Evolutionary conservation across 2,888 invertebrate genomes (phyloP).

Genomic region (Prosopocoilus inquinatus): DNA sequence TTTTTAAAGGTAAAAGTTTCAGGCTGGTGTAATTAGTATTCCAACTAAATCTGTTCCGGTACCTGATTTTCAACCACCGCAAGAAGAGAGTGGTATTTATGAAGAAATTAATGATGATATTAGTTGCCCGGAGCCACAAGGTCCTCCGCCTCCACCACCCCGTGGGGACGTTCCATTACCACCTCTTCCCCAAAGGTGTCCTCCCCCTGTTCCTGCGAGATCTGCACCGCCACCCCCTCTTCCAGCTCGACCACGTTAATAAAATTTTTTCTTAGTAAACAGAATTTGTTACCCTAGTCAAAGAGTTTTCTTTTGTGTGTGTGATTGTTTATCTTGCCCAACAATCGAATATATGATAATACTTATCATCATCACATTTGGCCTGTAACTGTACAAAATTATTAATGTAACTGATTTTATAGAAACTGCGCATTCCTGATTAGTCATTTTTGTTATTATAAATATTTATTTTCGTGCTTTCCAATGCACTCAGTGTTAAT

Average conservation of each 20-base stretch:
- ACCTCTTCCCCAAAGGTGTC: slow-evolving; percentile 56
- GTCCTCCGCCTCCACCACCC: slow-evolving; percentile 61
- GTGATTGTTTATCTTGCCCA: too few relatives aligned
- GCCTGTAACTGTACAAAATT: too few relatives aligned
- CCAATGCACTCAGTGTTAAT: too few relatives aligned
- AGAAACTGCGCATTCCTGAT: too few relatives aligned
- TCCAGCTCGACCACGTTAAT: slow-evolving; percentile 59
- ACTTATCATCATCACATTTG: too few relatives aligned
- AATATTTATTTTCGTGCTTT: too few relatives aligned
- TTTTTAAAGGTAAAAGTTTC: slow-evolving; percentile 6
- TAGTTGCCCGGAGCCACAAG: slow-evolving; percentile 56
- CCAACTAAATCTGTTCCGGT: slow-evolving; percentile 3
- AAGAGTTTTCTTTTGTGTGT: background rate
- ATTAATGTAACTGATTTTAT: too few relatives aligned
- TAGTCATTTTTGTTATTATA: too few relatives aligned
- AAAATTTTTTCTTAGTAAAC: background rate
- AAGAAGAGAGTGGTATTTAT: slow-evolving; percentile 53
- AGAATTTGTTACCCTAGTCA: background rate
- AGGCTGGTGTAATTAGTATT: slow-evolving; percentile 58
- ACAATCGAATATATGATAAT: too few relatives aligned
- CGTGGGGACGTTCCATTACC: slow-evolving; percentile 57
- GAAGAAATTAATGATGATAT: slow-evolving; percentile 57
- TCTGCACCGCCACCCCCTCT: slow-evolving; percentile 64
- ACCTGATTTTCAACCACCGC: slow-evolving; percentile 26
- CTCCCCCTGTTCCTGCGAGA: slow-evolving; percentile 56